These are phyloP conservation scores for Eretmodus cyanostictus DNA, from an alignment of 2,113 vertebrate species.

Conservation along the genomic window DNA sequence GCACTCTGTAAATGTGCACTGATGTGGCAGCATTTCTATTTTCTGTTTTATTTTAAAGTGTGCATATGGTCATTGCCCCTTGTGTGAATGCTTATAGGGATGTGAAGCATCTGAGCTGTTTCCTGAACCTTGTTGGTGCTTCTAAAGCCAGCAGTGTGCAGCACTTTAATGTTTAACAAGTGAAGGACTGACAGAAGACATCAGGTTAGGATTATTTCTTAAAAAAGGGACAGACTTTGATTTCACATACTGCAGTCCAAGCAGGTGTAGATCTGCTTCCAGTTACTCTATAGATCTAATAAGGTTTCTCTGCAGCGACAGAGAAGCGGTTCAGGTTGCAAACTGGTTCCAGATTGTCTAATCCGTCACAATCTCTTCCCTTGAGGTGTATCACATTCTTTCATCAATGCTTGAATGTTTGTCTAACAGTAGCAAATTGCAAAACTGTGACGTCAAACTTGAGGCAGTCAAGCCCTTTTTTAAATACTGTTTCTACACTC, in stretches of 20 bases:
- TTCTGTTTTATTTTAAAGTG: background rate
- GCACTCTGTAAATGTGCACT: background rate
- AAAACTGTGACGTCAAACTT: background rate
- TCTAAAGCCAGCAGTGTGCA: background rate
- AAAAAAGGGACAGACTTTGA: background rate
- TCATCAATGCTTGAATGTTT: background rate
- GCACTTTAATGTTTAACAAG: background rate
- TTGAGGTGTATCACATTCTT: background rate
- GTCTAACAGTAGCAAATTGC: background rate
- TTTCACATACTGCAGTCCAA: background rate
- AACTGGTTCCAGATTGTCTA: background rate
- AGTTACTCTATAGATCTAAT: background rate
- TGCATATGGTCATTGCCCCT: background rate
- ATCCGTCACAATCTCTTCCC: background rate
- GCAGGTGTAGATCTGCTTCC: background rate
- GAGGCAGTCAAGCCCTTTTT: background rate
- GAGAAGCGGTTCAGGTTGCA: background rate
- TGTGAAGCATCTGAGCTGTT: background rate
- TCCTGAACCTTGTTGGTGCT: background rate
- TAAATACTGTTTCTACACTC: background rate
- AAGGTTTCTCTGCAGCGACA: background rate
- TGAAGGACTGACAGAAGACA: background rate
- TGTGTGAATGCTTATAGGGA: background rate
- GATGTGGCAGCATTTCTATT: background rate
- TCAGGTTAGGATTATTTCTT: background rate